These are phyloP conservation scores for Pampus argenteus DNA, from an alignment of 2,797 vertebrate species.

Conservation along the genomic window DNA sequence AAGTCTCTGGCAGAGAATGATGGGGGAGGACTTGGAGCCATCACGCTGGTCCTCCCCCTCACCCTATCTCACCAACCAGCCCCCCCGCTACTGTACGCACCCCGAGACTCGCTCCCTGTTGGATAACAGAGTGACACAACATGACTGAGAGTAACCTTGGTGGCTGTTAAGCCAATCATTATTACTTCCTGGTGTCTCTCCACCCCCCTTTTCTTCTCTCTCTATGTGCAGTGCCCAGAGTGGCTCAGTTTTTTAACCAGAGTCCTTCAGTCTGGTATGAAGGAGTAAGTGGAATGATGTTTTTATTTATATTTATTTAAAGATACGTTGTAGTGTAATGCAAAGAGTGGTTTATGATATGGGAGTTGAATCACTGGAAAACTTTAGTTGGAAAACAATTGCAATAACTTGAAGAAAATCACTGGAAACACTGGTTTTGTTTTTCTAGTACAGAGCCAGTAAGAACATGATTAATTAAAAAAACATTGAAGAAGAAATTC, in stretches of 20 bases:
- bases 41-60: conserved; percentile 34
- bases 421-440: background rate
- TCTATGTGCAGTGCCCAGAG: conserved; percentile 22
- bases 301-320: background rate
- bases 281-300: conserved; percentile 4
- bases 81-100: conserved; percentile 50
- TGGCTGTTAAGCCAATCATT: conserved; percentile 65
- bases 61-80: conserved; percentile 41
- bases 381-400: too few species aligned
- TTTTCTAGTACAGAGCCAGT: background rate
- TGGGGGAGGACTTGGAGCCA: conserved; percentile 19
- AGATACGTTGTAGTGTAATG: background rate
- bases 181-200: conserved; percentile 69
- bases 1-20: conserved; percentile 36
- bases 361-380: background rate
- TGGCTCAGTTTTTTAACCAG: conserved; percentile 42
- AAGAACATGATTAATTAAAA: background rate
- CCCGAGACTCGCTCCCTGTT: conserved; percentile 18
- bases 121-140: conserved; percentile 50
- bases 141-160: conserved; percentile 75
- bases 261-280: conserved; percentile 13
- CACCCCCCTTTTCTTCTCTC: conserved; percentile 53
- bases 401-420: too few species aligned
- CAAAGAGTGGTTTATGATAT: background rate
- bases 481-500: too few species aligned